Evolutionary conservation across 2,797 vertebrate genomes (phyloP).

Genomic region (Pseudomugil gertrudae): DNA sequence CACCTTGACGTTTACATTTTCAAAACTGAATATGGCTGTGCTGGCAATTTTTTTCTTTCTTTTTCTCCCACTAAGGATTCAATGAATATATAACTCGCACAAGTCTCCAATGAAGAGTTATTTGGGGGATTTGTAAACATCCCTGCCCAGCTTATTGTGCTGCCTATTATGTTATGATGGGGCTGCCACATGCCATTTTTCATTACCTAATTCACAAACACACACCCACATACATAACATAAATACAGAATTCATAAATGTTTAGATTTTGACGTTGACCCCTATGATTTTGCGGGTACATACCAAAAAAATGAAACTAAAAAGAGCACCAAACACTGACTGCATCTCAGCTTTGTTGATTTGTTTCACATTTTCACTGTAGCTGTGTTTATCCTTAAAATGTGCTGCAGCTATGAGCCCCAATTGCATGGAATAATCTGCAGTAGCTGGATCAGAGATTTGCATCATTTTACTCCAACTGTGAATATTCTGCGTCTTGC

Average conservation of each 20-base stretch:
- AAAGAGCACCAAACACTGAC: conserved; percentile 16
- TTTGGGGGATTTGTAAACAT: conserved; percentile 76
- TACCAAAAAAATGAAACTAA: conserved; percentile 10
- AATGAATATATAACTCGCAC: conserved; percentile 70
- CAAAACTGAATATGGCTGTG: conserved; percentile 61
- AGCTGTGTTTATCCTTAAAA: conserved; percentile 60
- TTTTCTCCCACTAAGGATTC: conserved; percentile 60
- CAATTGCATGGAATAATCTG: conserved; percentile 60
- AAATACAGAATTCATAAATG: conserved; percentile 45
- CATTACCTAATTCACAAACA: conserved; percentile 57
- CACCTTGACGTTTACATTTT: conserved; percentile 61
- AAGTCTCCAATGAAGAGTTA: conserved; percentile 67
- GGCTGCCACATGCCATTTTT: conserved; percentile 53
- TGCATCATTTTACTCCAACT: conserved; percentile 66
- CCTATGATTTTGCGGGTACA: conserved; percentile 43
- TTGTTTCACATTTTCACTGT: conserved; percentile 42
- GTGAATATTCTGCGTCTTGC: conserved; percentile 63
- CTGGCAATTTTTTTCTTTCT: conserved; percentile 28
- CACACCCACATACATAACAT: conserved; percentile 25
- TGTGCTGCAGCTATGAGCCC: conserved; percentile 53
- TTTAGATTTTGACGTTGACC: conserved; percentile 54
- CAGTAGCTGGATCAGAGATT: conserved; percentile 64
- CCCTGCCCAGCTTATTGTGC: conserved; percentile 70
- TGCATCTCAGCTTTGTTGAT: conserved; percentile 29
- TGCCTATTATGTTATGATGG: conserved; percentile 43